Conservation (phyloP, 2,113 vertebrate genomes). For the Lipotes vexillifer region DNA sequence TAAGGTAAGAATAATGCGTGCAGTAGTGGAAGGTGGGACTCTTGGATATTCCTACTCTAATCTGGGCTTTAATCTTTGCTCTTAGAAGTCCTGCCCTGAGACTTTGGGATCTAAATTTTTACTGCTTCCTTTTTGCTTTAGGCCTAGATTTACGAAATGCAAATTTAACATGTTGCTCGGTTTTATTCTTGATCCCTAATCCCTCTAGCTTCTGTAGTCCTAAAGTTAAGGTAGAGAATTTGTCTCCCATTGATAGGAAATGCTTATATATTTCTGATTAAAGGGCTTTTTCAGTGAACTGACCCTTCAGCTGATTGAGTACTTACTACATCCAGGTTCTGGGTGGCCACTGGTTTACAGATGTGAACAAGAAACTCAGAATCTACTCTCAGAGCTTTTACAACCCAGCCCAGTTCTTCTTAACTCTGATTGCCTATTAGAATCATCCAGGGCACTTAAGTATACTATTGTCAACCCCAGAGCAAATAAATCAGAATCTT, state of each 20-base stretch:
- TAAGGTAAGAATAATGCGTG: constrained; percentile 49
- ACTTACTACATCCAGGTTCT: neutral
- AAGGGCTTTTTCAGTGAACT: neutral
- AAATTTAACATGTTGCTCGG: neutral
- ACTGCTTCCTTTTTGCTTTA: neutral
- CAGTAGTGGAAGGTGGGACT: neutral
- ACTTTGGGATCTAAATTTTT: neutral
- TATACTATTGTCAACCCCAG: neutral
- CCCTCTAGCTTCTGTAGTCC: neutral
- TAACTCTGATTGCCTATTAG: neutral
- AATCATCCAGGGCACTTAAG: neutral
- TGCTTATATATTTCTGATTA: neutral
- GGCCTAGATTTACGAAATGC: neutral
- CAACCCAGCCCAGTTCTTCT: neutral
- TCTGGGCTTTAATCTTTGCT: neutral
- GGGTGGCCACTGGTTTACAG: neutral
- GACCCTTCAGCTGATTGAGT: neutral
- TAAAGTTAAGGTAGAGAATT: neutral
- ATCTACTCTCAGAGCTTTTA: neutral
- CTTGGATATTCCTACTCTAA: neutral
- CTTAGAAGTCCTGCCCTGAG: neutral
- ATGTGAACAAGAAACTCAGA: neutral
- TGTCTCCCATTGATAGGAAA: neutral
- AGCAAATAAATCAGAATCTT: neutral
- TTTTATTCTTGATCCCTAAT: neutral